Conservation (phyloP, 2,797 vertebrate genomes). For the Sebastolobus altivelis region DNA sequence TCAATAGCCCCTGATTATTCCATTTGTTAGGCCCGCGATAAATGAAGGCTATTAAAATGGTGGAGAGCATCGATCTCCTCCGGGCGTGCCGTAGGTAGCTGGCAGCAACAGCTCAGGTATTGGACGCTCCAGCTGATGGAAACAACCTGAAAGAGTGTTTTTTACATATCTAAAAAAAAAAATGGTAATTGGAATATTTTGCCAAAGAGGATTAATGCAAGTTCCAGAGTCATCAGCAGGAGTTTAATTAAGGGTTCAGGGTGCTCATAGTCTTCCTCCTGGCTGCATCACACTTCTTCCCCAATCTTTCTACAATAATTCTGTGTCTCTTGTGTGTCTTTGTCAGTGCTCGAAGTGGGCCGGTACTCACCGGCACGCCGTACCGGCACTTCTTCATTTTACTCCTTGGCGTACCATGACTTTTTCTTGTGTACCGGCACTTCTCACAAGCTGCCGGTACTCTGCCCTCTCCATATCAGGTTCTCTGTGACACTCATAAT, state of each 20-base stretch:
- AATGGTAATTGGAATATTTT: not conserved
- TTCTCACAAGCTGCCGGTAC: too few relatives aligned
- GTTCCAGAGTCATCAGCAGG: not conserved
- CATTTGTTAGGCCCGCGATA: conserved; percentile 68
- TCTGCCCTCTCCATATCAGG: too few relatives aligned
- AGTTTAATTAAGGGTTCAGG: not conserved
- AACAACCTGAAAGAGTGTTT: not conserved
- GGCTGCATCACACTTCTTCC: too few relatives aligned
- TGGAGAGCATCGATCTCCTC: conserved; percentile 49
- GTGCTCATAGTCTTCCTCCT: not conserved
- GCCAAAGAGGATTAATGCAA: not conserved
- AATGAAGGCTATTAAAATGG: conserved; percentile 73
- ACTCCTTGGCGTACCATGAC: too few relatives aligned
- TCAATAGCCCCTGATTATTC: conserved; percentile 76
- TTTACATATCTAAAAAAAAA: not conserved
- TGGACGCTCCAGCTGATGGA: conserved; percentile 5
- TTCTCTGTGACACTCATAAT: too few relatives aligned
- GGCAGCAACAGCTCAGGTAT: conserved; percentile 51
- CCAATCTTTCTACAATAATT: too few relatives aligned
- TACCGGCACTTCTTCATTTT: too few relatives aligned
- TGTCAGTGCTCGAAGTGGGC: too few relatives aligned
- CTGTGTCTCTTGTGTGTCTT: too few relatives aligned
- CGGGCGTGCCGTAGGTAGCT: not conserved
- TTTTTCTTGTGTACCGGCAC: too few relatives aligned
- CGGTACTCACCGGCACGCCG: too few relatives aligned